Evolutionary conservation across 2,797 vertebrate genomes (phyloP).

Genomic region (Trematomus bernacchii): DNA sequence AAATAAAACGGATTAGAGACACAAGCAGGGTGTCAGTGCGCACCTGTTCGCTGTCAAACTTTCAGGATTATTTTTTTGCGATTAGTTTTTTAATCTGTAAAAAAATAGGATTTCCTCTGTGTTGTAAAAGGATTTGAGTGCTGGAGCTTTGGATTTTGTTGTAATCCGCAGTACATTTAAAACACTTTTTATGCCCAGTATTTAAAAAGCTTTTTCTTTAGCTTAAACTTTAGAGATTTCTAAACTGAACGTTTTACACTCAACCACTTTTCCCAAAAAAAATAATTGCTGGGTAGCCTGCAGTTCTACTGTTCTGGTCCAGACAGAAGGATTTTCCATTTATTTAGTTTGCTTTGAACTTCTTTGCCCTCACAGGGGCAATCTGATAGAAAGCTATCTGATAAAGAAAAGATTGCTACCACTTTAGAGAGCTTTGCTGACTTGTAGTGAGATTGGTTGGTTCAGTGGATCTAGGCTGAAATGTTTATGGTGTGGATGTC

Average conservation of each 20-base stretch:
- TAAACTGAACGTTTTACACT: conserved; percentile 4
- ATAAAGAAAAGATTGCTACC: conserved; percentile 5
- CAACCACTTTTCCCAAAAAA: neutral
- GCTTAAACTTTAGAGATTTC: neutral
- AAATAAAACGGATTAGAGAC: neutral
- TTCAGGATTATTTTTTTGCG: neutral
- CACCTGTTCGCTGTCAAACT: neutral
- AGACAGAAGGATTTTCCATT: conserved; percentile 20
- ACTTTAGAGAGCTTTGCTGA: neutral
- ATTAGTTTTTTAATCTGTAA: conserved; percentile 4
- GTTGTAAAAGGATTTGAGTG: neutral
- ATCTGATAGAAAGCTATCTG: conserved; percentile 11
- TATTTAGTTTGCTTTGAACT: conserved; percentile 28
- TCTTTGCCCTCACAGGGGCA: neutral
- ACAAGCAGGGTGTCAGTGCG: neutral
- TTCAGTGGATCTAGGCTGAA: neutral
- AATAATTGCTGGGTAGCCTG: neutral
- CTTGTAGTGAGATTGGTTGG: neutral
- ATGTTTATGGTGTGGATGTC: neutral
- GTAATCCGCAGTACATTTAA: too few relatives aligned
- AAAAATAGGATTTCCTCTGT: neutral
- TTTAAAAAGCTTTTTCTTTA: neutral
- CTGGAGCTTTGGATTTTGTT: neutral
- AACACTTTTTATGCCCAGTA: too few relatives aligned
- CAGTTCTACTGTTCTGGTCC: conserved; percentile 1